A percentile compares a stretch with the other conserved stretches of the same genome.
Conservation (phyloP, 1,140 invertebrate genomes). For the Drosophila novamexicana region DNA sequence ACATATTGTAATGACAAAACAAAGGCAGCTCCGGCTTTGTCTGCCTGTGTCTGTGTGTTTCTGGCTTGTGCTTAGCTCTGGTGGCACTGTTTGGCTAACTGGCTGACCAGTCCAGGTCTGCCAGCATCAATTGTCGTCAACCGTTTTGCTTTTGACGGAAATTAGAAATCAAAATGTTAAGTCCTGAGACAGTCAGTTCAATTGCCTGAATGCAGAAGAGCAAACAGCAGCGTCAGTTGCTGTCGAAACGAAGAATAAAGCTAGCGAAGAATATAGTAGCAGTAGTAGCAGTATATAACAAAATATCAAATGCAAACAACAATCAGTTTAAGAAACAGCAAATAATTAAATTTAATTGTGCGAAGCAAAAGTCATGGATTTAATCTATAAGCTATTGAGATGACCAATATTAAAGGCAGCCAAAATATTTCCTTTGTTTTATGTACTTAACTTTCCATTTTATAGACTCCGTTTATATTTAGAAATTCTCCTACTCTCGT, state of each 20-base stretch:
- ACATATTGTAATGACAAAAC: slow-evolving; percentile 64
- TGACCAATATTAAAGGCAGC: too few species aligned
- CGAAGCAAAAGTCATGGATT: too few species aligned
- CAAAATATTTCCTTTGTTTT: not conserved
- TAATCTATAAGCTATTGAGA: too few species aligned
- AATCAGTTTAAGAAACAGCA: not conserved
- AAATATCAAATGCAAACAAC: not conserved
- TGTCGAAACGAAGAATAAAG: not conserved
- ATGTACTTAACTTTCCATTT: not conserved
- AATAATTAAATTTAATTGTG: not conserved
- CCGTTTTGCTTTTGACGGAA: slow-evolving; percentile 41
- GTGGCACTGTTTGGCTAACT: slow-evolving; percentile 8
- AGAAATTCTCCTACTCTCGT: too few species aligned
- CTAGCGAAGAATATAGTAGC: too few species aligned
- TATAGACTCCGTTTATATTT: not conserved
- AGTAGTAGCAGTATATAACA: not conserved
- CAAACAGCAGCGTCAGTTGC: not conserved
- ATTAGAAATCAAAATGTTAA: slow-evolving; percentile 60
- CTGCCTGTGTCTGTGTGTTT: not conserved
- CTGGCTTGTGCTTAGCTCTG: slow-evolving; percentile 12
- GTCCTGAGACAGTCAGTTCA: slow-evolving; percentile 22
- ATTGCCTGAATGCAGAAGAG: slow-evolving; percentile 14
- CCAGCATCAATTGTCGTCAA: slow-evolving; percentile 47
- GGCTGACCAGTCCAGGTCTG: slow-evolving; percentile 37
- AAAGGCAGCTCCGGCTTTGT: slow-evolving; percentile 36